phyloP scores from a whole-genome alignment of 2,888 invertebrate genomes.

The Strigamia maritima region DNA sequence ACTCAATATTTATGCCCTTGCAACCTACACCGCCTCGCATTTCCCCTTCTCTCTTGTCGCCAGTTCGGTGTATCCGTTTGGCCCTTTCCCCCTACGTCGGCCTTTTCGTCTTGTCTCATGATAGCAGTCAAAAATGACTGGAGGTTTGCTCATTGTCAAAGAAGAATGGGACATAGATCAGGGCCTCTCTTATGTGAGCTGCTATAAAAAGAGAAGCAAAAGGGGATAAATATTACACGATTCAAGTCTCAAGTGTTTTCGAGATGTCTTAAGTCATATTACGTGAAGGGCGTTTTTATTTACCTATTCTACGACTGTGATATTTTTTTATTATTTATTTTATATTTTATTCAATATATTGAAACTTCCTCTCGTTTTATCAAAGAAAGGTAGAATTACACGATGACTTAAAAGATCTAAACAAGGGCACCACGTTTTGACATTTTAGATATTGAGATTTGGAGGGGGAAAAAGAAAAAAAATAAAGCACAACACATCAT shows the following conservation, averaged over 20 bases:
- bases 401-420: too few relatives aligned
- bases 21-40: conserved; percentile 3
- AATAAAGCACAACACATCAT: too few relatives aligned
- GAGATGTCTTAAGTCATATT: conserved; percentile 5
- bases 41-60: conserved; percentile 8
- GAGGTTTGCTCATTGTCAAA: conserved; percentile 5
- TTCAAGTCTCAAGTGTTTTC: not conserved
- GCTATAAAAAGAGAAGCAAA: conserved; percentile 15
- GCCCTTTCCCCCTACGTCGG: conserved; percentile 6
- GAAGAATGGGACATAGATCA: conserved; percentile 10
- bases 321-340: not conserved
- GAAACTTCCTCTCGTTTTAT: too few relatives aligned
- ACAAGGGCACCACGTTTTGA: too few relatives aligned
- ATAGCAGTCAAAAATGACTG: conserved; percentile 10
- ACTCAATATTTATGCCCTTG: conserved; percentile 15
- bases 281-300: conserved; percentile 1
- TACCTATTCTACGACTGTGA: not conserved
- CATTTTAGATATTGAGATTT: too few relatives aligned
- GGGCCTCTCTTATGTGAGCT: not conserved
- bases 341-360: not conserved
- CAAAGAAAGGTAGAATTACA: too few relatives aligned
- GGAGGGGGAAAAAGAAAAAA: too few relatives aligned
- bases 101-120: not conserved
- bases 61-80: conserved; percentile 10
- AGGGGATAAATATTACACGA: conserved; percentile 15